phyloP scores from a whole-genome alignment of 2,888 invertebrate genomes.

The Acleris literana region DNA sequence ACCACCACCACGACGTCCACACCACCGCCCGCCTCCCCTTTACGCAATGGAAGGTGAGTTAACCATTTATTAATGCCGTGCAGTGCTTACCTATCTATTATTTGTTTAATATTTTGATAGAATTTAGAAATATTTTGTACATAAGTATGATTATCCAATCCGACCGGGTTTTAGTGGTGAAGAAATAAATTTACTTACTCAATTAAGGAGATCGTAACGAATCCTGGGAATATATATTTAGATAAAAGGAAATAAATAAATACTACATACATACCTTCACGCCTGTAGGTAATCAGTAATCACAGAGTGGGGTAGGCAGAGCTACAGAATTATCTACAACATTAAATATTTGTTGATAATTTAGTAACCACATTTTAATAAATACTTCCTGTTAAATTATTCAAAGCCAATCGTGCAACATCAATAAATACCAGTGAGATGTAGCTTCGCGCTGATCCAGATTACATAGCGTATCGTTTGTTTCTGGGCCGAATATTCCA shows the following conservation, averaged over 20 bases:
- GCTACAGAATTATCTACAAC: no score
- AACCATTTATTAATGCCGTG: no score
- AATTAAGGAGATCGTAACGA: background rate
- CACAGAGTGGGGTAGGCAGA: no score
- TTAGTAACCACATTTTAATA: no score
- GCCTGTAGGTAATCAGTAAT: no score
- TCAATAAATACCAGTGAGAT: slow-evolving; percentile 11
- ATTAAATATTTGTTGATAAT: no score
- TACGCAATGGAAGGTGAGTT: slow-evolving; percentile 69
- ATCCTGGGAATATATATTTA: slow-evolving; percentile 2
- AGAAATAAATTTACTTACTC: background rate
- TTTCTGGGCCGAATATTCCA: slow-evolving; percentile 6
- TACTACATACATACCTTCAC: no score
- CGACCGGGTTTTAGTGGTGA: slow-evolving; percentile 12
- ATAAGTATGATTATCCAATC: background rate
- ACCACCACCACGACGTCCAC: slow-evolving; percentile 62
- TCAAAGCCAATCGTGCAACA: slow-evolving; percentile 24
- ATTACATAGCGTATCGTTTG: background rate
- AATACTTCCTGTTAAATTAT: slow-evolving; percentile 21
- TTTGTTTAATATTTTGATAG: no score
- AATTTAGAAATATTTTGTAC: background rate
- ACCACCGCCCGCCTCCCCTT: slow-evolving; percentile 56
- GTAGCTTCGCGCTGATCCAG: background rate
- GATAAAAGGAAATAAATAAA: slow-evolving; percentile 11
- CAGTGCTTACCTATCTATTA: no score